phyloP scores from a whole-genome alignment of 2,888 invertebrate species.

The Torymus tubicola region DNA sequence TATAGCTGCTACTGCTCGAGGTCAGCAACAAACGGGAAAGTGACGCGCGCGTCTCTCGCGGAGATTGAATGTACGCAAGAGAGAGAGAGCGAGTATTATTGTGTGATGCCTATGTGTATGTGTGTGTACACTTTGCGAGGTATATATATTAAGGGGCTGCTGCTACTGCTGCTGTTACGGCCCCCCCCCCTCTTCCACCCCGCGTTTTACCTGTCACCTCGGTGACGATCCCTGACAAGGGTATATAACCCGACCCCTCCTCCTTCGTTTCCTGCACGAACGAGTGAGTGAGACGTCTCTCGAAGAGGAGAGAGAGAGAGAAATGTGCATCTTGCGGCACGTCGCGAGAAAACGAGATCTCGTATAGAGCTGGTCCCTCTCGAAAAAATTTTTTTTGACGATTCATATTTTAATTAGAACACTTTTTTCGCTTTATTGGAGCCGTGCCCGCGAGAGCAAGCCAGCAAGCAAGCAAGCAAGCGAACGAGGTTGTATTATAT shows the following conservation, averaged over 20 bases:
- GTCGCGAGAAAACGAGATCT: slow-evolving; percentile 2
- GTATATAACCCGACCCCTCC: slow-evolving; percentile 64
- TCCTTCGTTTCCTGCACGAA: slow-evolving; percentile 59
- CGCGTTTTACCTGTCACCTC: slow-evolving; percentile 73
- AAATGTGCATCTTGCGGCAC: slow-evolving; percentile 60
- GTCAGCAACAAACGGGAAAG: slow-evolving; percentile 49
- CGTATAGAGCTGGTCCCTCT: slow-evolving; percentile 49
- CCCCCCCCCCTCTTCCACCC: slow-evolving; percentile 15
- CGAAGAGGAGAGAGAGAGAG: slow-evolving; percentile 32
- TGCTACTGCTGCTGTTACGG: background rate
- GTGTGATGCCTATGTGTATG: too few relatives aligned
- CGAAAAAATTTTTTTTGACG: slow-evolving; percentile 13
- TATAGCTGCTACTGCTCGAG: slow-evolving; percentile 11
- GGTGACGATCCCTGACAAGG: slow-evolving; percentile 74
- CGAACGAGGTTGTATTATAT: background rate
- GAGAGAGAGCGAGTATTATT: background rate
- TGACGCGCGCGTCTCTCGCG: slow-evolving; percentile 17
- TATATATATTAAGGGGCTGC: too few relatives aligned
- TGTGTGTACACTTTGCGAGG: background rate
- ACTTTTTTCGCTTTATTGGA: slow-evolving; percentile 55
- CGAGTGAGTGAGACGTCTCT: slow-evolving; percentile 25
- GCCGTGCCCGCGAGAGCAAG: background rate
- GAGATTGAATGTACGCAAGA: slow-evolving; percentile 38
- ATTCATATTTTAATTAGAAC: slow-evolving; percentile 61
- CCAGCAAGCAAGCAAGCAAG: too few relatives aligned